These are phyloP conservation scores for Ellobius talpinus DNA, from an alignment of 2,113 vertebrate species.

Conservation along the genomic window DNA sequence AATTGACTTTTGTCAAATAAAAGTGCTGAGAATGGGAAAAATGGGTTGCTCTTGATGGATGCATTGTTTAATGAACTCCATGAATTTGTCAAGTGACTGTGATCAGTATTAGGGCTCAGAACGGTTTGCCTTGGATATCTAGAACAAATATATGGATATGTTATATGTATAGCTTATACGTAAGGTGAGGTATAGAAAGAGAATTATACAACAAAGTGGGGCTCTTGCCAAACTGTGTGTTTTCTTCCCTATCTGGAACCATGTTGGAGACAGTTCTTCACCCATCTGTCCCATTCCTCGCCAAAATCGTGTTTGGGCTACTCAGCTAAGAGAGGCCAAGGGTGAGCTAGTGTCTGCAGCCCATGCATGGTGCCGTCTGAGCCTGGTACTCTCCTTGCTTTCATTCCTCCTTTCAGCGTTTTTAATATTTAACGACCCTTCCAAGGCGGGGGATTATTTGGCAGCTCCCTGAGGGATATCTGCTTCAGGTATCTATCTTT, in stretches of 20 bases:
- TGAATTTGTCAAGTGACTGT: not conserved
- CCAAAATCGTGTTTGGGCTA: not conserved
- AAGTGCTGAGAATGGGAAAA: not conserved
- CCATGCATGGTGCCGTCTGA: not conserved
- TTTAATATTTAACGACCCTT: slow-evolving; percentile 66
- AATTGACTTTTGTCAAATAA: slow-evolving; percentile 10
- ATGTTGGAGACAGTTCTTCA: not conserved
- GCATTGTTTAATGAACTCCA: slow-evolving; percentile 13
- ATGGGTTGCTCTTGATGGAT: not conserved
- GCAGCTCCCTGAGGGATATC: slow-evolving; percentile 46
- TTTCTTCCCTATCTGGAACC: not conserved
- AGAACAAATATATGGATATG: not conserved
- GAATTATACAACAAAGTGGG: not conserved
- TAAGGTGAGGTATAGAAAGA: not conserved
- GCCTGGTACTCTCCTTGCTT: not conserved
- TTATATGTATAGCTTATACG: not conserved
- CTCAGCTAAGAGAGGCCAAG: not conserved
- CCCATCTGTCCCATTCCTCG: not conserved
- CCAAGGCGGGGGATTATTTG: slow-evolving; percentile 32
- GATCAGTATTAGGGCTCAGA: not conserved
- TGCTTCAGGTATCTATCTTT: slow-evolving; percentile 32
- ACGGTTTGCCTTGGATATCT: not conserved
- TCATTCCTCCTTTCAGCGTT: not conserved
- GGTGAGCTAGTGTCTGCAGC: not conserved
- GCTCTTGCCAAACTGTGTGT: not conserved